Evolutionary conservation across 2,888 invertebrate genomes (phyloP).

Genomic region (Dolomedes plantarius): DNA sequence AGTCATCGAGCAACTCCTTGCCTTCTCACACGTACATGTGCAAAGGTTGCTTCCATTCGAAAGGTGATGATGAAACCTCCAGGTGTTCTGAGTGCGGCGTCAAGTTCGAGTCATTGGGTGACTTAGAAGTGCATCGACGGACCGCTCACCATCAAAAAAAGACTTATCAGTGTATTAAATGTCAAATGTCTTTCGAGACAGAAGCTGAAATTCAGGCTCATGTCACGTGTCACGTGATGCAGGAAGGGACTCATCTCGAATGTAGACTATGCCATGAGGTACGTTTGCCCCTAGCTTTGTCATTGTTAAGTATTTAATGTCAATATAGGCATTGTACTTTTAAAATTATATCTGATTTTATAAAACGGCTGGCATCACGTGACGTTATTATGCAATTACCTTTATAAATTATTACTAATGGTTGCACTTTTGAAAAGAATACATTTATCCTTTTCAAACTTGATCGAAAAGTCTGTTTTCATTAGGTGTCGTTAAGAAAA

Average conservation of each 20-base stretch:
- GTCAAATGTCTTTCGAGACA: slow-evolving; percentile 82
- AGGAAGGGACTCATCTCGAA: slow-evolving; percentile 81
- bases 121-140: slow-evolving; percentile 75
- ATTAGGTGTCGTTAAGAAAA: no score
- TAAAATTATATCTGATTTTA: neutral
- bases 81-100: slow-evolving; percentile 79
- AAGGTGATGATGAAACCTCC: slow-evolving; percentile 25
- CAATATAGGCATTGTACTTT: no score
- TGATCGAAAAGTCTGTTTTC: no score
- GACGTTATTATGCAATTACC: no score
- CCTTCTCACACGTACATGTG: slow-evolving; percentile 81
- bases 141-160: slow-evolving; percentile 79
- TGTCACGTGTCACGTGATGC: slow-evolving; percentile 80
- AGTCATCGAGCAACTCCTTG: slow-evolving; percentile 16
- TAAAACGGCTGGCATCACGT: neutral
- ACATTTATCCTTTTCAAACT: no score
- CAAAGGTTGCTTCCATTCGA: slow-evolving; percentile 83
- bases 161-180: slow-evolving; percentile 83
- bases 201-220: slow-evolving; percentile 82
- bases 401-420: no score
- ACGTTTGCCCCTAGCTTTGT: no score
- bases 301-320: no score
- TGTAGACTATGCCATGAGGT: slow-evolving; percentile 88
- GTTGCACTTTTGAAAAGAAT: no score
- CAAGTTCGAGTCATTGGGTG: slow-evolving; percentile 79